A percentile compares a stretch with the other conserved stretches of the same genome.
These are phyloP conservation scores for Drosophila macrospina DNA, from an alignment of 2,888 invertebrate species.

Conservation along the genomic window DNA sequence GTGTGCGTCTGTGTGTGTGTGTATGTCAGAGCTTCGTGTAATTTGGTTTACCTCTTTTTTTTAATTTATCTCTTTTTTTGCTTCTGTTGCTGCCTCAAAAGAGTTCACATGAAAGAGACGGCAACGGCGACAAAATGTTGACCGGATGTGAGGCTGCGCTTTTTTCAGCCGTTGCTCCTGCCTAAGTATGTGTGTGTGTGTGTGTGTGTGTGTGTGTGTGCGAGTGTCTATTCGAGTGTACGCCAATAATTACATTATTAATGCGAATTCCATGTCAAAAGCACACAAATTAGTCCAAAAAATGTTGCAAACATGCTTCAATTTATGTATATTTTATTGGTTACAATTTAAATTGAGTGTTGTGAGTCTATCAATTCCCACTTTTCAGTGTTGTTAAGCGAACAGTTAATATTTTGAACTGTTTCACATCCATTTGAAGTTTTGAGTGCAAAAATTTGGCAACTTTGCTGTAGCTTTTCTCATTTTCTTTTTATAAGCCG, in stretches of 20 bases:
- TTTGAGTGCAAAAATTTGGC: not conserved
- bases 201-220: slow-evolving; percentile 23
- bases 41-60: slow-evolving; percentile 75
- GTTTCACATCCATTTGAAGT: not conserved
- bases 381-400: slow-evolving; percentile 1
- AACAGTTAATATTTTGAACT: no score
- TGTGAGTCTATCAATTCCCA: not conserved
- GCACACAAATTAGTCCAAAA: slow-evolving; percentile 61
- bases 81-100: slow-evolving; percentile 60
- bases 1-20: slow-evolving; percentile 30
- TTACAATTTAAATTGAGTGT: slow-evolving; percentile 11
- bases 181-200: slow-evolving; percentile 5
- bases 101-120: slow-evolving; percentile 78
- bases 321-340: slow-evolving; percentile 3
- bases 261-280: slow-evolving; percentile 72
- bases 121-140: slow-evolving; percentile 81
- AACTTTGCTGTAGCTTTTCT: not conserved
- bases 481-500: slow-evolving; percentile 42
- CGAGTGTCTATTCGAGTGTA: slow-evolving; percentile 21
- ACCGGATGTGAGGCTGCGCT: slow-evolving; percentile 83
- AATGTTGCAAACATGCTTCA: slow-evolving; percentile 35
- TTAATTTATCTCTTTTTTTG: slow-evolving; percentile 33
- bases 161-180: slow-evolving; percentile 61
- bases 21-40: slow-evolving; percentile 66
- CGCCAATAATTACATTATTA: slow-evolving; percentile 78